Base-by-base conservation (phyloP, 2,113 vertebrate genomes). In the Genyomyrus donnyi region DNA sequence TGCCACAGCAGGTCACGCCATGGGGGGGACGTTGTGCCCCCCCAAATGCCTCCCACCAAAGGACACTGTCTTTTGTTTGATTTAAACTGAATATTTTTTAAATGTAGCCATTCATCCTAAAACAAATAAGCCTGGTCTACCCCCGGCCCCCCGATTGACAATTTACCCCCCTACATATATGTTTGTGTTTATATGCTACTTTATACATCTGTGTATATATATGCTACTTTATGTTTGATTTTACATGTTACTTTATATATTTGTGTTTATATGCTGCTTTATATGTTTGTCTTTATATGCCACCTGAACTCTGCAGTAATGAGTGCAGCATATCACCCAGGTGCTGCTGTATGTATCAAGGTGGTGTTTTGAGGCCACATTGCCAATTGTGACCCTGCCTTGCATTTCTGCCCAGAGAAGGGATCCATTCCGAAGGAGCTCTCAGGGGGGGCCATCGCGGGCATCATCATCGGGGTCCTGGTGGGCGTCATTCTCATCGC, bases 401-500 rank as follows among this genome's bases (percentile, higher is more conserved):
- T 87, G 49, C 31, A 5, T 19, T 87, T 86, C 53, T 66, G 0
- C 46, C 5, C 50, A 96, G 95, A 88, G 2, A 88, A 91, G 10
- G 92, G 93, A 11, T 1, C 86, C 0, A 4, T 92, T 46, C 89
- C 93, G 0, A 62, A 92, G 1, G 92, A 90, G 1, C 92, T 96
- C 27, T 94, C 95, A 9, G 93, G 92, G 1, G 95, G 96, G 19
- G 94, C 95, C 80, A 94, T 96, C 48, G 95, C 95, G 21, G 96
- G 94, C 70, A 96, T 96, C 58, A 88, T 96, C 90, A 96, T 96
- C 62, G 95, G 7, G 0, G 88, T 95, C 86, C 90, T 96, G 1
- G 0, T 93, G 0, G 90, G 87, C 1, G 13, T 94, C 0, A 91
- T 42, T 0, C 24, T 88, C 13, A 91, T 94, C 87, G 90, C 93